Base-by-base conservation (phyloP, 2,888 invertebrate species). In the Eustalomyia histrio region DNA sequence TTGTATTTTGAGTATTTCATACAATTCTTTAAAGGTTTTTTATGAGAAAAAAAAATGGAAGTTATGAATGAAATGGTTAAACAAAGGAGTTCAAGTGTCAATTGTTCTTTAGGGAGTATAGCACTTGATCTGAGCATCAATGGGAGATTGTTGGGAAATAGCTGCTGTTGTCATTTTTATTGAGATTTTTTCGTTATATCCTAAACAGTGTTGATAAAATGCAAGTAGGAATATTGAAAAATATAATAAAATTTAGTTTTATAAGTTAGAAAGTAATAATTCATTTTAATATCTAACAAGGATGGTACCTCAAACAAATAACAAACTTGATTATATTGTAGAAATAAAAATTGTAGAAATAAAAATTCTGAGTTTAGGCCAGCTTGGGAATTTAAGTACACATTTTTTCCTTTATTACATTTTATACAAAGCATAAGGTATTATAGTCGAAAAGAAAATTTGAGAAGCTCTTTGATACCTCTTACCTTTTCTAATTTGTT, bases 51-150 rank as follows among this genome's bases (percentile, higher is more conserved):
- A 64, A 65, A 9, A 58, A 76, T 50, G 24, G 55, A 5, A 35
- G 9, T 4, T 10, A 65, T 18, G 14, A 60, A 63, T 43, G 33
- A 75, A 69, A 65, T 53, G 35, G 4, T 67, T 52, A 35, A 79
- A 79, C 64, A 65, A 79, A 65, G 18, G 35, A 71, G 65, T 65
- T 79, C 60, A 75, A 79, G 74, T 79, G 75, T 57, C 69, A 79
- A 79, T 79, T 79, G 75, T 79, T 75, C 47, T 65, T 64, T 47
- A 72, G 72, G 71, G 61, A 65, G 53, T 60, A 52, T 21, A 21
- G 60, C 55, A 55, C 78, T 78, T 67, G 21, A 72, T 35, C 47
- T 67, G 21, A 72, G 47, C 47, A 63, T 64, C 76, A 64, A 63
- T 61, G 60, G 17, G 8, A 78, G 47, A n/a, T n/a, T 43, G 65